A percentile compares a stretch with the other conserved stretches of the same genome.
phyloP scores from a whole-genome alignment of 2,797 vertebrate species.

The Sebastes jordani region DNA sequence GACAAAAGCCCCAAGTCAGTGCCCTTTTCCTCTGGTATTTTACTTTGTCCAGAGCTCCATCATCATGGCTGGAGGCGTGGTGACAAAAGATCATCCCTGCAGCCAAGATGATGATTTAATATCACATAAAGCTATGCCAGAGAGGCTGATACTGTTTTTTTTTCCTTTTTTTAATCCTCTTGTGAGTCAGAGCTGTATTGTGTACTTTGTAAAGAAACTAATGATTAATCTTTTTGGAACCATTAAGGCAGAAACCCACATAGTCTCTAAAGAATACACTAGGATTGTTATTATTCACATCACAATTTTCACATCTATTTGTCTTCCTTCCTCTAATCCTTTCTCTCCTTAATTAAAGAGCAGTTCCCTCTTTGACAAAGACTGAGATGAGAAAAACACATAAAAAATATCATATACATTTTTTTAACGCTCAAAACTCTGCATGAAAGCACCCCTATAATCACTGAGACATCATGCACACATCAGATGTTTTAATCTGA shows the following conservation, averaged over 20 bases:
- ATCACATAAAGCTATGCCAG: neutral
- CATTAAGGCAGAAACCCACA: slow-evolving; percentile 27
- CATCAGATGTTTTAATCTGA: slow-evolving; percentile 29
- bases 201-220: slow-evolving; percentile 26
- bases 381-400: neutral
- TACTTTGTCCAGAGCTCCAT: slow-evolving; percentile 14
- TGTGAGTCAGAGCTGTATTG: slow-evolving; percentile 17
- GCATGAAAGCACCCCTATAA: neutral
- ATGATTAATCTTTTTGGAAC: slow-evolving; percentile 42
- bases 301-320: neutral
- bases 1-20: neutral
- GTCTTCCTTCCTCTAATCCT: neutral
- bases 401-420: neutral
- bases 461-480: neutral
- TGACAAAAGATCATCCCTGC: slow-evolving; percentile 9
- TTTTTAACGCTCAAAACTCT: neutral
- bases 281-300: neutral
- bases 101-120: slow-evolving; percentile 35
- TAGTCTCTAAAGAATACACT: slow-evolving; percentile 22
- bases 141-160: slow-evolving; percentile 21
- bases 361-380: neutral
- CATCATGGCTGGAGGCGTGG: neutral
- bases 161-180: slow-evolving; percentile 4
- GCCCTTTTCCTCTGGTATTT: neutral
- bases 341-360: neutral